These are phyloP conservation scores for Zygogramma bicolorata DNA, from an alignment of 2,888 invertebrate species.

Conservation along the genomic window DNA sequence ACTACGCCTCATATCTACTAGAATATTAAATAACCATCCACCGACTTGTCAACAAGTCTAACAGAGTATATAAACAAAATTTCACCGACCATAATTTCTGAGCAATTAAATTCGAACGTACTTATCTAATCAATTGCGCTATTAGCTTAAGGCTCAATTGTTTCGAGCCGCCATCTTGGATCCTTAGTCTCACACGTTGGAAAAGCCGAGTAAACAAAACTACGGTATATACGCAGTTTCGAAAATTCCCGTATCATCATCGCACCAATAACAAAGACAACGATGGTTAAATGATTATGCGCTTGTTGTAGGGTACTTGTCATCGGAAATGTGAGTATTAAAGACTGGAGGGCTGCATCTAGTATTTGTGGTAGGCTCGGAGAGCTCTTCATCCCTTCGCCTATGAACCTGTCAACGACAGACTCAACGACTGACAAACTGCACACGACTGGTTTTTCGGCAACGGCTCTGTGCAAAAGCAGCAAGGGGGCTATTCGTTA, in stretches of 20 bases:
- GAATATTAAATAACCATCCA: neutral
- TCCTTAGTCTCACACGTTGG: neutral
- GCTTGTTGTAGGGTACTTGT: neutral
- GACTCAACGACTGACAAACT: constrained; percentile 33
- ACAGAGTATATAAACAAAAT: neutral
- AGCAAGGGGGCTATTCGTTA: neutral
- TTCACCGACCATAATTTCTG: neutral
- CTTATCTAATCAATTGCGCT: neutral
- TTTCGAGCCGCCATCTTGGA: neutral
- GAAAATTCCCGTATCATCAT: neutral
- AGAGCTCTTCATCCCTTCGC: constrained; percentile 49
- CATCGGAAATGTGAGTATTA: constrained; percentile 5
- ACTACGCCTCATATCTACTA: too few species aligned
- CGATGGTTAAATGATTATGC: neutral
- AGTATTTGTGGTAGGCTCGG: constrained; percentile 50
- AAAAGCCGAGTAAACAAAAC: neutral
- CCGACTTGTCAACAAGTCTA: too few species aligned
- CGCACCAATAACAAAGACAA: neutral
- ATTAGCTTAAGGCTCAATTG: neutral
- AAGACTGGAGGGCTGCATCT: constrained; percentile 30
- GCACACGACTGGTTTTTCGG: constrained; percentile 38
- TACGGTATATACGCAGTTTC: neutral
- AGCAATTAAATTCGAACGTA: neutral
- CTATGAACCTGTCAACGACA: constrained; percentile 41
- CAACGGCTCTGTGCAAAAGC: neutral